Percentiles rank a stretch among this genome's conserved stretches.
phyloP scores from a whole-genome alignment of 2,113 vertebrate genomes.

The Campylomormyrus tamandua region DNA sequence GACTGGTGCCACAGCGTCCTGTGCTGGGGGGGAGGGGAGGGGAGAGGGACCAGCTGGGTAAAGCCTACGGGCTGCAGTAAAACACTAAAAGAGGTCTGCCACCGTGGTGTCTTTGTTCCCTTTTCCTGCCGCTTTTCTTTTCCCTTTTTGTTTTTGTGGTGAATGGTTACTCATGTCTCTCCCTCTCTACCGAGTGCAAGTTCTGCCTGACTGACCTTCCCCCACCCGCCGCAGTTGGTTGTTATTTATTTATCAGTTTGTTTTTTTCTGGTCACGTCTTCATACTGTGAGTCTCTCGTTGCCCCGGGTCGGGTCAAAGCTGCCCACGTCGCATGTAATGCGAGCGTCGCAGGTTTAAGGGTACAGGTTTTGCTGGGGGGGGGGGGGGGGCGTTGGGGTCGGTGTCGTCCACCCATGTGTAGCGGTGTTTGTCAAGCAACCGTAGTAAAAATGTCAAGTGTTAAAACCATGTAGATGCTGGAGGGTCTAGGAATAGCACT shows the following conservation, averaged over 20 bases:
- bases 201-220: neutral
- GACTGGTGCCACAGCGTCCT: neutral
- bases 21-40: neutral
- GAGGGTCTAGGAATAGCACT: neutral
- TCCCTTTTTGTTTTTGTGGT: constrained; percentile 5
- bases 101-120: constrained; percentile 11
- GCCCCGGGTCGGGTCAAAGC: neutral
- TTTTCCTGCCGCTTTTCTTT: neutral
- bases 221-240: neutral
- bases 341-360: neutral
- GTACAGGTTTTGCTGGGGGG: neutral
- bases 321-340: neutral
- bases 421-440: neutral
- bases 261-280: neutral
- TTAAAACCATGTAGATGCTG: neutral
- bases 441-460: neutral
- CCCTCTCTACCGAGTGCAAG: neutral
- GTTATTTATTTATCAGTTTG: neutral
- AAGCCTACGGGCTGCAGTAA: neutral
- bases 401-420: neutral
- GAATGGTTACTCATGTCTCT: neutral
- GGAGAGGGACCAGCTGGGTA: neutral
- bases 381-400: neutral
- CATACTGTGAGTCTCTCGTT: neutral
- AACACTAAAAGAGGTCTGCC: neutral